phyloP scores from a whole-genome alignment of 2,888 invertebrate species.

The Trachelus iudaicus region DNA sequence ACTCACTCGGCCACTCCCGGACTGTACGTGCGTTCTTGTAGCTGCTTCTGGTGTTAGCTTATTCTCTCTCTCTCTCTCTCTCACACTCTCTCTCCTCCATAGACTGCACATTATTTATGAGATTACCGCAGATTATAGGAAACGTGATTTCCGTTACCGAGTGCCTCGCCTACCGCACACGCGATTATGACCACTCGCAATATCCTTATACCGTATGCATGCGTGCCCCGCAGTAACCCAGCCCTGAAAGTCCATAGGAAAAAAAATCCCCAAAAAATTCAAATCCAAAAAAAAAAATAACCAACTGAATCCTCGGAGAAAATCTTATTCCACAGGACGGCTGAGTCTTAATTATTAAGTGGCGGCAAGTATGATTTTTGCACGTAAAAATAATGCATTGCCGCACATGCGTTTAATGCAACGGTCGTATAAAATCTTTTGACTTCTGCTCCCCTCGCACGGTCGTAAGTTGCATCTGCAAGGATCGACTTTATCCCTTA shows the following conservation, averaged over 20 bases:
- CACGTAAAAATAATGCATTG: neutral
- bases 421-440: neutral
- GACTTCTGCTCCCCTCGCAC: neutral
- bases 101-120: slow-evolving; percentile 53
- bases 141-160: slow-evolving; percentile 48
- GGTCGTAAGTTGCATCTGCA: neutral
- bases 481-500: neutral
- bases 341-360: neutral
- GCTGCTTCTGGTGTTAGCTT: neutral
- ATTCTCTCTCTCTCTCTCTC: no score
- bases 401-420: neutral
- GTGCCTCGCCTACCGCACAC: slow-evolving; percentile 25
- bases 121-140: slow-evolving; percentile 55
- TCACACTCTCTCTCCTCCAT: neutral
- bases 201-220: neutral
- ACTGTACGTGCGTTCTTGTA: neutral
- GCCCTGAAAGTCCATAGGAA: no score
- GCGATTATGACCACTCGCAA: neutral
- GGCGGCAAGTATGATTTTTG: neutral
- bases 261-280: neutral
- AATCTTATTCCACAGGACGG: neutral
- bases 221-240: no score
- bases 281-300: neutral
- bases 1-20: neutral
- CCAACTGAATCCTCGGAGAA: neutral